Conservation (phyloP, 2,113 vertebrate genomes). For the Brachionichthys hirsutus region DNA sequence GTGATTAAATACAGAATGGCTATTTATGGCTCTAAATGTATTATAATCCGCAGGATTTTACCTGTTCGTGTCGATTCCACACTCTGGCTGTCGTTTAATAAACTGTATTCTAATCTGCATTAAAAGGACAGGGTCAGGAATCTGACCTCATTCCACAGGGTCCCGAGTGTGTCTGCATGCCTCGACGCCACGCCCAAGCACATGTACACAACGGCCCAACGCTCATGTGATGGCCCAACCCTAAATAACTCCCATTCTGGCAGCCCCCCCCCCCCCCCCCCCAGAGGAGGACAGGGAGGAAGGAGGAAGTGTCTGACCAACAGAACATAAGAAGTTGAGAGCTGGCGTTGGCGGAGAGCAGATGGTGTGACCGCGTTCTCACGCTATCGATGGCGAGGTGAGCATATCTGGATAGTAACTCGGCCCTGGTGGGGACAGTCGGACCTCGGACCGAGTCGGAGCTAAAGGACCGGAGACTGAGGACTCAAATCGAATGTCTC, state of each 20-base stretch:
- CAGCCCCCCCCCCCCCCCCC: conserved; percentile 9
- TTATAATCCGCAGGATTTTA: not conserved
- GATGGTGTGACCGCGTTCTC: conserved; percentile 10
- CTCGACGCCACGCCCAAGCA: conserved; percentile 41
- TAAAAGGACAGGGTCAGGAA: not conserved
- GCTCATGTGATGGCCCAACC: conserved; percentile 54
- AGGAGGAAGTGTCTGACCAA: conserved; percentile 7
- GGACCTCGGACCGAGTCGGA: not conserved
- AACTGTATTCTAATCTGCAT: not conserved
- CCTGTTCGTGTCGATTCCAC: not conserved
- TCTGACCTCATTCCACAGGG: conserved; percentile 39
- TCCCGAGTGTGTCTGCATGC: conserved; percentile 40
- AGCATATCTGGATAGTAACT: not conserved
- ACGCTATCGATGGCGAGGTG: not conserved
- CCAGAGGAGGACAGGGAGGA: conserved; percentile 29
- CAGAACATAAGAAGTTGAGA: conserved; percentile 29
- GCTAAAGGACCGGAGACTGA: not conserved
- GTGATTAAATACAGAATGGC: not conserved
- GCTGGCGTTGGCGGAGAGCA: conserved; percentile 15
- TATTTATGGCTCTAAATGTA: too few species aligned
- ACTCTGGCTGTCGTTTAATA: not conserved
- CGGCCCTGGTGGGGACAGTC: not conserved
- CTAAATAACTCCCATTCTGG: conserved; percentile 69
- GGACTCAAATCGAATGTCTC: too few species aligned
- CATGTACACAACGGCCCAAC: conserved; percentile 32